phyloP scores from a whole-genome alignment of 2,113 vertebrate species.

The Myodes glareolus region DNA sequence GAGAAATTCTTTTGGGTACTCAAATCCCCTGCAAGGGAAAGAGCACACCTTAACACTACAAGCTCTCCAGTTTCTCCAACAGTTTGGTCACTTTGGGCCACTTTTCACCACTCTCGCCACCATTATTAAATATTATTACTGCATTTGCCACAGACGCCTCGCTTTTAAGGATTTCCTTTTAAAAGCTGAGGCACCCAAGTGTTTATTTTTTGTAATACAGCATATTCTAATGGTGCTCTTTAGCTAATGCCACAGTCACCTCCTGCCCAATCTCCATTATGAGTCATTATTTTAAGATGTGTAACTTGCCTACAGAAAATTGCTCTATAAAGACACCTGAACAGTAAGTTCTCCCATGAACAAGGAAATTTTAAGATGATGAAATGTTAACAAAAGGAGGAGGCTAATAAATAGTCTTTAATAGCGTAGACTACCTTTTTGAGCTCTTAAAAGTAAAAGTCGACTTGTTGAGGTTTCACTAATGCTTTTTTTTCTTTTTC shows the following conservation, averaged over 20 bases:
- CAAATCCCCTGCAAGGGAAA: background rate
- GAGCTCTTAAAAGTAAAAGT: constrained; percentile 70
- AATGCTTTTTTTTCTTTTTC: background rate
- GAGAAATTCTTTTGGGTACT: constrained; percentile 36
- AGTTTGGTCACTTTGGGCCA: constrained; percentile 61
- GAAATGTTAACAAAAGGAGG: constrained; percentile 21
- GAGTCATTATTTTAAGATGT: constrained; percentile 77
- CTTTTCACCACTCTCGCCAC: constrained; percentile 52
- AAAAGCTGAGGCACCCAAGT: constrained; percentile 66
- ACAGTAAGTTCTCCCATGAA: constrained; percentile 64
- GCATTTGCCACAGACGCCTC: constrained; percentile 49
- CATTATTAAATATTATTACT: constrained; percentile 77
- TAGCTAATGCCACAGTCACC: constrained; percentile 60
- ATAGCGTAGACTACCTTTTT: constrained; percentile 48
- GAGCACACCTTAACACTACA: background rate
- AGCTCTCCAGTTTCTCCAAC: constrained; percentile 36
- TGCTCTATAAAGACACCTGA: constrained; percentile 71
- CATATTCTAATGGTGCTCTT: constrained; percentile 76
- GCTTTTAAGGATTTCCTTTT: constrained; percentile 76
- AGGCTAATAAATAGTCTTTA: constrained; percentile 68
- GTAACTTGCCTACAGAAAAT: constrained; percentile 76
- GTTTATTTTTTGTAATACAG: constrained; percentile 68
- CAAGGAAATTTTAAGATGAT: constrained; percentile 69
- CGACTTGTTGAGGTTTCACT: constrained; percentile 59
- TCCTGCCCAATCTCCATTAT: constrained; percentile 67